Percentiles rank a stretch among this genome's conserved stretches.
Evolutionary conservation across 2,113 vertebrate genomes (phyloP).

Genomic region (Malurus alboscapulatus): DNA sequence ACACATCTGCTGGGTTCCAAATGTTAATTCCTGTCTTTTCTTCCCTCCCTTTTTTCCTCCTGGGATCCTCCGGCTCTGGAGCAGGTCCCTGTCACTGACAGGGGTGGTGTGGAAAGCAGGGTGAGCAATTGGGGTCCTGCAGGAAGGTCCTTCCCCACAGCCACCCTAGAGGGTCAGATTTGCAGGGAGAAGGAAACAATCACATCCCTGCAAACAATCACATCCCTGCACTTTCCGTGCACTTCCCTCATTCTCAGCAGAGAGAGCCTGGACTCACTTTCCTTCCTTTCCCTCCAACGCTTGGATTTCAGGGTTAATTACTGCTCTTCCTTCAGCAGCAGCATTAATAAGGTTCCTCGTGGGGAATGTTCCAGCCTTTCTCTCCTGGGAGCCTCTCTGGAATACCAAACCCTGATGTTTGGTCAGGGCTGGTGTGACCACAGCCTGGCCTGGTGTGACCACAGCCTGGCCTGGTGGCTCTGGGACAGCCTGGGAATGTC

Average conservation of each 20-base stretch:
- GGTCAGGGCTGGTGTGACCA: neutral
- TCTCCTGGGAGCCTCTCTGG: neutral
- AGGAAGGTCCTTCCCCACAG: neutral
- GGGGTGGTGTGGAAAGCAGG: neutral
- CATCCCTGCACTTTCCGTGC: neutral
- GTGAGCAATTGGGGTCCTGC: neutral
- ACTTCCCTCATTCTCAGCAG: neutral
- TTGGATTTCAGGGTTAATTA: constrained; percentile 7
- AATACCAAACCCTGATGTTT: neutral
- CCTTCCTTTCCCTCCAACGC: neutral
- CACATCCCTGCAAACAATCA: too few relatives aligned
- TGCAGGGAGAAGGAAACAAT: neutral
- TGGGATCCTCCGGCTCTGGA: neutral
- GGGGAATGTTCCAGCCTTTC: neutral
- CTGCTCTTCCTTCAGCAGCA: constrained; percentile 10
- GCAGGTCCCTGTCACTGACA: neutral
- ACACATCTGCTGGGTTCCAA: neutral
- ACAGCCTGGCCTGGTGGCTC: neutral
- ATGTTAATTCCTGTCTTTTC: neutral
- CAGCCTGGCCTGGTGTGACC: neutral
- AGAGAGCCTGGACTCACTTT: neutral
- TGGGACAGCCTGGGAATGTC: neutral
- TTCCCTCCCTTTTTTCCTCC: neutral
- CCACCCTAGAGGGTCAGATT: neutral
- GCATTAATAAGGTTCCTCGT: neutral